Conservation (phyloP, 2,888 invertebrate genomes). For the Chrysolina haemoptera region DNA sequence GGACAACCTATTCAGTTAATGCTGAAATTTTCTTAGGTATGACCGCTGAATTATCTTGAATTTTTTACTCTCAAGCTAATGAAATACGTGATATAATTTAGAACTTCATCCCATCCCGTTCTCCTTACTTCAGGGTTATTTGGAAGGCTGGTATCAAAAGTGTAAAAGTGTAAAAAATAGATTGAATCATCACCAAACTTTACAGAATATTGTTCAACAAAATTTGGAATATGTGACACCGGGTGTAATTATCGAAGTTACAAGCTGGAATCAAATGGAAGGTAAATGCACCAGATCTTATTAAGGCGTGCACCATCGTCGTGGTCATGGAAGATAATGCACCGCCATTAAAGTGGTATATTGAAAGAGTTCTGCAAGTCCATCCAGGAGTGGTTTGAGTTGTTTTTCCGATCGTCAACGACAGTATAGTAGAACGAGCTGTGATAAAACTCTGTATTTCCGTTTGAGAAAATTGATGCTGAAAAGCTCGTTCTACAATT, state of each 20-base stretch:
- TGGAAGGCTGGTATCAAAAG: conserved; percentile 15
- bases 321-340: conserved; percentile 18
- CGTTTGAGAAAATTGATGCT: conserved; percentile 1
- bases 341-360: conserved; percentile 15
- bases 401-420: background rate
- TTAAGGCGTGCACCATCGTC: conserved; percentile 12
- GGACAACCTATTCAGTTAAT: background rate
- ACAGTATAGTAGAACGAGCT: background rate
- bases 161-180: background rate
- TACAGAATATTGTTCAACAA: conserved; percentile 35
- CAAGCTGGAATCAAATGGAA: conserved; percentile 44
- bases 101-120: conserved; percentile 9
- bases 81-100: background rate
- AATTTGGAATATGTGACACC: conserved; percentile 42
- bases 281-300: background rate
- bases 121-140: conserved; percentile 11
- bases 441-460: conserved; percentile 25
- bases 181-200: background rate
- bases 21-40: background rate
- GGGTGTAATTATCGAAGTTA: conserved; percentile 40
- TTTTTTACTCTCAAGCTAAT: conserved; percentile 1
- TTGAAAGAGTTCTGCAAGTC: background rate
- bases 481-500: too few relatives aligned
- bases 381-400: conserved; percentile 9
- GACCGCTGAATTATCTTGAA: background rate